Percentiles rank a stretch among this genome's conserved stretches.
Evolutionary conservation across 2,888 invertebrate species (phyloP).

Genomic region (Geophilus truncorum): DNA sequence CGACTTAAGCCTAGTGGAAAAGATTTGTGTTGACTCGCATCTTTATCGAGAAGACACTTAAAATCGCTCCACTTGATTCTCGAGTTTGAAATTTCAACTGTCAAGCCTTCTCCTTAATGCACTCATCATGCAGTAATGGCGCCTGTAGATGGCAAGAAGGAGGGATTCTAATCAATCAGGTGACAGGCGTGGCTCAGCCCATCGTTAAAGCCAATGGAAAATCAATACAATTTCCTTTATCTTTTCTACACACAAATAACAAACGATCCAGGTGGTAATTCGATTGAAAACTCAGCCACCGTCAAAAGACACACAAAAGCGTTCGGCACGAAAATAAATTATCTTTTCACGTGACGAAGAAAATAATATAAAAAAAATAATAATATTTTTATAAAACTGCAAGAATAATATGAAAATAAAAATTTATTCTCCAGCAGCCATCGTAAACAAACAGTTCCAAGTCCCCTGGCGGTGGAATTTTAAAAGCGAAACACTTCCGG

Average conservation of each 20-base stretch:
- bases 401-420: neutral
- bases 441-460: too few species aligned
- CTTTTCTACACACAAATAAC: conserved; percentile 17
- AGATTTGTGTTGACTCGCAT: conserved; percentile 13
- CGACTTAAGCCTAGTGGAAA: neutral
- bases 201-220: conserved; percentile 17
- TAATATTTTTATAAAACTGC: neutral
- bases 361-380: neutral
- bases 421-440: too few species aligned
- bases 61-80: conserved; percentile 16
- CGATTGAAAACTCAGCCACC: conserved; percentile 10
- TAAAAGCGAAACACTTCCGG: too few species aligned
- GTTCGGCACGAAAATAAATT: neutral
- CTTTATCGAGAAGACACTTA: conserved; percentile 1
- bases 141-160: neutral
- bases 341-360: neutral
- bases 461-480: too few species aligned
- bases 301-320: conserved; percentile 14
- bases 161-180: conserved; percentile 16
- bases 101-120: conserved; percentile 15
- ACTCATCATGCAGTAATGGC: conserved; percentile 15
- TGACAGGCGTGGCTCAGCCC: conserved; percentile 3
- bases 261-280: conserved; percentile 16
- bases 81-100: conserved; percentile 17
- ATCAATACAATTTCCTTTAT: conserved; percentile 18